phyloP scores from a whole-genome alignment of 2,888 invertebrate genomes.

The Azorinus chamasolen region DNA sequence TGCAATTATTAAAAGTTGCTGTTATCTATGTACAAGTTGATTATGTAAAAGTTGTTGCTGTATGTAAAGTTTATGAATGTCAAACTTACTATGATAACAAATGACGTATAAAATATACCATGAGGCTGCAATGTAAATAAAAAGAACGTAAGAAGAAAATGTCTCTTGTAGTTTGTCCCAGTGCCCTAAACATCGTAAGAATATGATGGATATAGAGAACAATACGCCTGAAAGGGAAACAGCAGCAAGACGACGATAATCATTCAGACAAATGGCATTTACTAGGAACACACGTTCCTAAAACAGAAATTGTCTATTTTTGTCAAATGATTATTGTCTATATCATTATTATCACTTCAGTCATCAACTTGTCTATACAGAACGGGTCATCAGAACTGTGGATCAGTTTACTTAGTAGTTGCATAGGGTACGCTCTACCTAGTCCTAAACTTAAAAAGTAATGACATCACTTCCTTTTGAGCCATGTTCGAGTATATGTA shows the following conservation, averaged over 20 bases:
- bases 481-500: conserved; percentile 54
- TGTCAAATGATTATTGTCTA: conserved; percentile 56
- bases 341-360: conserved; percentile 47
- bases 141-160: too few species aligned
- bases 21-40: too few species aligned
- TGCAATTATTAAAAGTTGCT: too few species aligned
- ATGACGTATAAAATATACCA: too few species aligned
- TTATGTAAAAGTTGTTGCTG: too few species aligned
- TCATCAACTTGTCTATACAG: conserved; percentile 41
- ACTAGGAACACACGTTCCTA: conserved; percentile 35
- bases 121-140: too few species aligned
- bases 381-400: conserved; percentile 35
- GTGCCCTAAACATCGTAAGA: neutral
- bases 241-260: conserved; percentile 3
- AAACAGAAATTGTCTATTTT: conserved; percentile 60
- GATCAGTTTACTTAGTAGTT: conserved; percentile 46
- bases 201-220: conserved; percentile 13
- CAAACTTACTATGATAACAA: too few species aligned
- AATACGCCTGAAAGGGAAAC: conserved; percentile 24
- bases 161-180: too few species aligned
- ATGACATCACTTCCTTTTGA: conserved; percentile 35
- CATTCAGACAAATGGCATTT: conserved; percentile 42
- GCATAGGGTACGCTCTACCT: conserved; percentile 32
- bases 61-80: too few species aligned
- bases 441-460: conserved; percentile 44